Base-by-base conservation (phyloP, 1,140 invertebrate species). In the Caerostris extrusa region DNA sequence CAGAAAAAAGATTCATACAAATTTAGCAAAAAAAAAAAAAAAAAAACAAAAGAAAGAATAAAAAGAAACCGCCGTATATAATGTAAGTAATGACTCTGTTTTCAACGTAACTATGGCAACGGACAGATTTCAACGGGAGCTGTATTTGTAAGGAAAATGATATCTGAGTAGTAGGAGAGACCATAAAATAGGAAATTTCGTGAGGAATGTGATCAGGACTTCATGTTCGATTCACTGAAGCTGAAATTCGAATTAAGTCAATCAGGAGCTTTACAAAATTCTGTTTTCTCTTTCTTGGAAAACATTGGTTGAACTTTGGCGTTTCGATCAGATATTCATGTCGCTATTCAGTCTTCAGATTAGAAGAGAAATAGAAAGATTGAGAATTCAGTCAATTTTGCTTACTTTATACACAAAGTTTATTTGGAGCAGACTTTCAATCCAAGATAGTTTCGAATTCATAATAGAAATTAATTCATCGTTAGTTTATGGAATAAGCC, bases 171-270 rank as follows among this genome's bases (percentile, higher is more conserved):
- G 12, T 14, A 5, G 61, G 12, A 64, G 12, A 64, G 61, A 61
- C 61, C 61, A 64, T 64, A 53, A 77, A 77, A 50, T 77, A 77
- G 8, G 71, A 77, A 77, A 77, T 50, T 19, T 77, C 50, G 8
- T 34, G 5, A 12, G 71, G 3, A 77, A 53, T 53, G 50, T 77
- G 71, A 77, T 77, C 7, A 34, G 8, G 19, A 19, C 6, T 7
- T 77, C 34, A 5, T 53, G 34, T 5, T 53, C 19, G 12, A 77
- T 12, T 3, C 34, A 53, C 71, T 50, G 3, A 77, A 34, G 71
- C 71, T 14, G 71, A 53, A 77, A 77, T 77, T n/a, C 19, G 19
- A 77, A 77, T 77, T 77, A 77, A 77, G 71, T 53, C 19, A 71
- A 71, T 17, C 8, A 12, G 19, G 3, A 10, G 34, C 7, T 64